Conservation (phyloP, 2,113 vertebrate species). For the Anolis sagrei region DNA sequence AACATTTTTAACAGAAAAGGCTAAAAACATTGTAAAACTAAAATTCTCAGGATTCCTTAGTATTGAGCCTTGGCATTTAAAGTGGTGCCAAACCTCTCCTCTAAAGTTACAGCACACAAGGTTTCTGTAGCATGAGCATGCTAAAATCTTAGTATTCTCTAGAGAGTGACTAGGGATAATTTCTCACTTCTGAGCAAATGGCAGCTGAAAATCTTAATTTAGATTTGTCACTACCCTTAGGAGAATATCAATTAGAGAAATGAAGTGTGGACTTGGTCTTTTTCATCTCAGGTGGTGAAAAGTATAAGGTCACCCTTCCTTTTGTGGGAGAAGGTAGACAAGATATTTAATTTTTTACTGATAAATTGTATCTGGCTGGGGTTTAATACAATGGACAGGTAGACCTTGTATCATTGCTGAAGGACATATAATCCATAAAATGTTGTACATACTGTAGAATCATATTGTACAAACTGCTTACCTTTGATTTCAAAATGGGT, state of each 20-base stretch:
- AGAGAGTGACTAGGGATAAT: not conserved
- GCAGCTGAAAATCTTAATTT: not conserved
- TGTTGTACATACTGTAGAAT: not conserved
- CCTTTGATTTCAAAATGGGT: slow-evolving; percentile 1
- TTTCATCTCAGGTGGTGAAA: not conserved
- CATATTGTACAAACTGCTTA: not conserved
- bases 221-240: not conserved
- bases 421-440: not conserved
- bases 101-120: no score
- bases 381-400: not conserved
- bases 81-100: no score
- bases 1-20: no score
- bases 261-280: not conserved
- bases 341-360: slow-evolving; percentile 1
- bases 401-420: not conserved
- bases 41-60: no score
- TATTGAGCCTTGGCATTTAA: no score
- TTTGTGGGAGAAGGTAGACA: not conserved
- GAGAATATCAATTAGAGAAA: no score
- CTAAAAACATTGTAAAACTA: no score
- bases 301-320: not conserved
- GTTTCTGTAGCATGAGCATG: not conserved
- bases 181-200: not conserved
- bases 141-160: not conserved
- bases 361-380: not conserved